These are phyloP conservation scores for Lampris incognitus DNA, from an alignment of 2,113 vertebrate genomes.

Conservation along the genomic window DNA sequence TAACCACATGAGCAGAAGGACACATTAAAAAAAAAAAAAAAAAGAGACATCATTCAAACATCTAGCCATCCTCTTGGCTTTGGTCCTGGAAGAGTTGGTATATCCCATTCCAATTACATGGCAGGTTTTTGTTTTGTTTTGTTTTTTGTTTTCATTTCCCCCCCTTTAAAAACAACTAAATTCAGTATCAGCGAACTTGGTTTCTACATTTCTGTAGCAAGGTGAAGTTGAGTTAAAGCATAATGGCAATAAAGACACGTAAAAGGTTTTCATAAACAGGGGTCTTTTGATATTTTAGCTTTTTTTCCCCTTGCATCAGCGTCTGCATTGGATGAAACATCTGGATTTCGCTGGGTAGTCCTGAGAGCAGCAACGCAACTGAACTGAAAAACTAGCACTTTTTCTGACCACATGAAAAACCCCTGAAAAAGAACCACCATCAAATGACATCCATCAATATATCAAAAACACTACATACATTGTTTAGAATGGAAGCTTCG, in stretches of 20 bases:
- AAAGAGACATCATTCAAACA: not conserved
- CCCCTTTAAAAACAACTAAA: not conserved
- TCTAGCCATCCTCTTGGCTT: constrained; percentile 26
- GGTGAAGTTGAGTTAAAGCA: constrained; percentile 44
- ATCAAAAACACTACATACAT: not conserved
- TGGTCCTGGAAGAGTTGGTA: constrained; percentile 37
- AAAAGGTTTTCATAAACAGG: not conserved
- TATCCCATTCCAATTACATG: not conserved
- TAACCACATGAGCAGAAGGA: constrained; percentile 17
- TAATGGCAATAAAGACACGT: constrained; percentile 1
- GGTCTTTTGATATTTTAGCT: not conserved
- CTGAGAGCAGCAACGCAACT: too few relatives aligned
- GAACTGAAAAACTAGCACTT: not conserved
- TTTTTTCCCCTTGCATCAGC: not conserved
- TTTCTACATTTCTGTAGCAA: constrained; percentile 24
- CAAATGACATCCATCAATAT: not conserved
- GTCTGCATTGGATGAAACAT: not conserved
- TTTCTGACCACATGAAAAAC: not conserved
- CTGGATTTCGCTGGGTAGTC: too few relatives aligned
- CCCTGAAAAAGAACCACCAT: not conserved
- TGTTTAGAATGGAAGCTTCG: too few relatives aligned
- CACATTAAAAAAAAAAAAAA: constrained; percentile 13
- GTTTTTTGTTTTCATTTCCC: not conserved
- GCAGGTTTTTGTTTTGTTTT: not conserved
- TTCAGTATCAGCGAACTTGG: not conserved